Percentiles rank a stretch among this genome's conserved stretches.
phyloP scores from a whole-genome alignment of 2,113 vertebrate genomes.

The Chlamydotis undulata region DNA sequence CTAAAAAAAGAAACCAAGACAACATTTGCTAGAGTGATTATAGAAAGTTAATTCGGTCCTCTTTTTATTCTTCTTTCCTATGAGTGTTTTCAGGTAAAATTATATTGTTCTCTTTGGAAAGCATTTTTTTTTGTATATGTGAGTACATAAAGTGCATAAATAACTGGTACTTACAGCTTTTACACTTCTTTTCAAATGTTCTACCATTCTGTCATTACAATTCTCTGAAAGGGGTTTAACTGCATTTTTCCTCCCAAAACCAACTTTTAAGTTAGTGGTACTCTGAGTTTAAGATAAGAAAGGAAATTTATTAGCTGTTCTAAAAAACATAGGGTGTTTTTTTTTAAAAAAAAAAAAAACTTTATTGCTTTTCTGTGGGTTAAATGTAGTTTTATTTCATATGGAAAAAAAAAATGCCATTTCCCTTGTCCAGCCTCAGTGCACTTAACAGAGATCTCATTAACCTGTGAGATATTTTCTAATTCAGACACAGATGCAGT shows the following conservation, averaged over 20 bases:
- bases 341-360: too few relatives aligned
- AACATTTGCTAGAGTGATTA: background rate
- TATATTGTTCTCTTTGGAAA: background rate
- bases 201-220: background rate
- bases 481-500: conserved; percentile 22
- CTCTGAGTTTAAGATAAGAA: background rate
- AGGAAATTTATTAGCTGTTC: background rate
- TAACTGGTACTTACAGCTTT: background rate
- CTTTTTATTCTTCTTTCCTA: background rate
- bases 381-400: background rate
- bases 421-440: background rate
- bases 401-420: background rate
- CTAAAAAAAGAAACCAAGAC: background rate
- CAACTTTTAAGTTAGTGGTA: background rate
- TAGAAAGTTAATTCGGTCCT: background rate
- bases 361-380: background rate
- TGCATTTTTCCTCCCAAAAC: background rate
- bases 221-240: background rate
- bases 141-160: background rate
- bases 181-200: background rate
- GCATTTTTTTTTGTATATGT: background rate
- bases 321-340: background rate
- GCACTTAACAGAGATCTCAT: background rate
- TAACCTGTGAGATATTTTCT: conserved; percentile 27
- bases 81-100: background rate